phyloP scores from a whole-genome alignment of 1,140 invertebrate genomes.

The Drosophila triauraria region DNA sequence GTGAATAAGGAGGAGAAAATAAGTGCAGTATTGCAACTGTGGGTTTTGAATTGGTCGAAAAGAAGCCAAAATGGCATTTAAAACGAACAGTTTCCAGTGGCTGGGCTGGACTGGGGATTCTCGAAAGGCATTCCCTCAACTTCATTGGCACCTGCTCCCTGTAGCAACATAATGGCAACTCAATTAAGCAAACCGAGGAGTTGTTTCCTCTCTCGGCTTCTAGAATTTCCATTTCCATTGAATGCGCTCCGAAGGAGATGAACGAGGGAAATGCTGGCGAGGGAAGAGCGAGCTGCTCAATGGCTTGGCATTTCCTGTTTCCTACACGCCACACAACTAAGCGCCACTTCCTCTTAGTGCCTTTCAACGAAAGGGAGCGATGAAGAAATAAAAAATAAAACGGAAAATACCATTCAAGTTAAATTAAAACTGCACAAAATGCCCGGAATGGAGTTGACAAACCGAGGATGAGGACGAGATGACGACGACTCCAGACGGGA shows the following conservation, averaged over 20 bases:
- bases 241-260: slow-evolving; percentile 46
- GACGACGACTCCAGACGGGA: slow-evolving; percentile 42
- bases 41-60: slow-evolving; percentile 33
- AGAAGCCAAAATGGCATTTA: slow-evolving; percentile 44
- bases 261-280: slow-evolving; percentile 5
- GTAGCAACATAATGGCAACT: slow-evolving; percentile 70
- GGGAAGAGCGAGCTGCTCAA: slow-evolving; percentile 28
- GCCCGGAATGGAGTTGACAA: slow-evolving; percentile 54
- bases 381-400: slow-evolving; percentile 19
- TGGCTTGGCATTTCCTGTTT: slow-evolving; percentile 72
- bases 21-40: slow-evolving; percentile 33
- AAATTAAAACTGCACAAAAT: slow-evolving; percentile 80
- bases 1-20: slow-evolving; percentile 28
- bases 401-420: slow-evolving; percentile 60
- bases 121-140: slow-evolving; percentile 23
- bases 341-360: slow-evolving; percentile 65
- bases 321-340: slow-evolving; percentile 64
- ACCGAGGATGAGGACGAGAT: slow-evolving; percentile 9
- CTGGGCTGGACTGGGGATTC: not conserved
- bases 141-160: slow-evolving; percentile 39
- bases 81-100: slow-evolving; percentile 39
- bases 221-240: slow-evolving; percentile 68
- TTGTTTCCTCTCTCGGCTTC: slow-evolving; percentile 53
- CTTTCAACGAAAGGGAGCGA: slow-evolving; percentile 32
- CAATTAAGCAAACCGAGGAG: slow-evolving; percentile 78